phyloP scores from a whole-genome alignment of 2,797 vertebrate species.

The Melanotaenia nigrans region DNA sequence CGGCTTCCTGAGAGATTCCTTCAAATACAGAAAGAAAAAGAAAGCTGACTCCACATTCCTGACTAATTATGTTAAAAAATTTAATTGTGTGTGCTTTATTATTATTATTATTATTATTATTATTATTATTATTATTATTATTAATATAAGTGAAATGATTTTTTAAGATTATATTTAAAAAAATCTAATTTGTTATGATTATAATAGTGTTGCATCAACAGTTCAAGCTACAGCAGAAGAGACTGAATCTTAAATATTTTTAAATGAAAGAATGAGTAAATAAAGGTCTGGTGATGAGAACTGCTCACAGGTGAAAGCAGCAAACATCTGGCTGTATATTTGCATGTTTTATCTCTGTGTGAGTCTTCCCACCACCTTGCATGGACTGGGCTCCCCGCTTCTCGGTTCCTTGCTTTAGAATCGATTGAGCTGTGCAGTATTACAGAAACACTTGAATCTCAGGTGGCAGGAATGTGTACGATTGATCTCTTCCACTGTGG shows the following conservation, averaged over 20 bases:
- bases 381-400: slow-evolving; percentile 66
- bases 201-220: not conserved
- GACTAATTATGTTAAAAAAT: slow-evolving; percentile 41
- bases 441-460: slow-evolving; percentile 89
- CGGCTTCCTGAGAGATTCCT: slow-evolving; percentile 72
- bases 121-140: slow-evolving; percentile 8
- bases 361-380: slow-evolving; percentile 75
- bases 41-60: slow-evolving; percentile 37
- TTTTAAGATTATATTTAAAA: too few relatives aligned
- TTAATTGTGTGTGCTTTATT: not conserved
- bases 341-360: slow-evolving; percentile 72
- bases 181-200: slow-evolving; percentile 6
- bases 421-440: slow-evolving; percentile 90
- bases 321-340: slow-evolving; percentile 39
- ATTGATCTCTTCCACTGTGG: slow-evolving; percentile 87
- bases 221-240: not conserved
- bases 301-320: slow-evolving; percentile 23
- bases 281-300: slow-evolving; percentile 3
- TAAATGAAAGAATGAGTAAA: not conserved
- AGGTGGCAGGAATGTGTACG: slow-evolving; percentile 88
- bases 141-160: too few relatives aligned
- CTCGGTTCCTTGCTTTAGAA: slow-evolving; percentile 73
- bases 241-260: not conserved
- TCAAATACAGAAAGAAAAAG: slow-evolving; percentile 63
- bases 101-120: slow-evolving; percentile 16